A percentile compares a stretch with the other conserved stretches of the same genome.
These are phyloP conservation scores for Amaurobius ferox DNA, from an alignment of 2,888 invertebrate species.

Conservation along the genomic window DNA sequence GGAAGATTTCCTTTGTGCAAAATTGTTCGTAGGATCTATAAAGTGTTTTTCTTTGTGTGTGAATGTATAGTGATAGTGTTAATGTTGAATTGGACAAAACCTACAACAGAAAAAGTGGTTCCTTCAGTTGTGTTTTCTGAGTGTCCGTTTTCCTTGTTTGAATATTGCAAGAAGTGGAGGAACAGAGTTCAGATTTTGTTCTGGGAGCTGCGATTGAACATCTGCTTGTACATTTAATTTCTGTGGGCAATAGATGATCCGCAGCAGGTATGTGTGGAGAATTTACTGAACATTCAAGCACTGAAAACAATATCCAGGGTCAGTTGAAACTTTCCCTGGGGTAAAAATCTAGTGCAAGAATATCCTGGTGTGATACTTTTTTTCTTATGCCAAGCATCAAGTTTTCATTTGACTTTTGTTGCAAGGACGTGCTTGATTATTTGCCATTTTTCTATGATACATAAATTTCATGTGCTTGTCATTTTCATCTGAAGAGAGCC, in stretches of 20 bases:
- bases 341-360: background rate
- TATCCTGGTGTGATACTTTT: background rate
- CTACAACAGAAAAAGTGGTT: constrained; percentile 15
- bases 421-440: too few relatives aligned
- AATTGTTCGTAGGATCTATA: constrained; percentile 35
- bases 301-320: background rate
- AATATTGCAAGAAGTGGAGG: background rate
- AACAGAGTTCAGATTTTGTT: background rate
- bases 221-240: constrained; percentile 12
- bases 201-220: background rate
- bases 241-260: background rate
- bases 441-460: too few relatives aligned
- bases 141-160: constrained; percentile 15
- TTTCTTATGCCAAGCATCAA: background rate
- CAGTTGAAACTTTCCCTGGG: too few relatives aligned
- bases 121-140: constrained; percentile 10
- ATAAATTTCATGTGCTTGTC: background rate
- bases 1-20: background rate
- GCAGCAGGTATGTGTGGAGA: background rate
- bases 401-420: too few relatives aligned
- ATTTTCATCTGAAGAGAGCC: background rate
- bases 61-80: constrained; percentile 25
- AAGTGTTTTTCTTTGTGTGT: constrained; percentile 38
- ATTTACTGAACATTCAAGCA: background rate
- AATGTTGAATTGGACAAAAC: constrained; percentile 10